Percentiles rank a stretch among this genome's conserved stretches.
Evolutionary conservation across 1,140 invertebrate species (phyloP).

Genomic region (Penaeus vannamei): DNA sequence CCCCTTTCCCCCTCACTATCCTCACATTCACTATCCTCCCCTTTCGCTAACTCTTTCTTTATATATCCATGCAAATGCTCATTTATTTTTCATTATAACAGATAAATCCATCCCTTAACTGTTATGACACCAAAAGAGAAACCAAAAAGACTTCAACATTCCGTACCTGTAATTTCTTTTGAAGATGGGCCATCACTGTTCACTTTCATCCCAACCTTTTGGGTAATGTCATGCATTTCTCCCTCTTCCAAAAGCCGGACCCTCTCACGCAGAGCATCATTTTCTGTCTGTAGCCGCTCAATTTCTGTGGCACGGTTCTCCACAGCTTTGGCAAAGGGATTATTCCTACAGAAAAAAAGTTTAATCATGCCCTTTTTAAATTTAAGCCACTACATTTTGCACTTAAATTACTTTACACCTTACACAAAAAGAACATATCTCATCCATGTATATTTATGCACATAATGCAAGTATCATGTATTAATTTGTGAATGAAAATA

Average conservation of each 20-base stretch:
- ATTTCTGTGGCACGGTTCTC: conserved; percentile 79
- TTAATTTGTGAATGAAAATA: no score
- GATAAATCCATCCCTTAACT: background rate
- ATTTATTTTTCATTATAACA: background rate
- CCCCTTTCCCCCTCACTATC: no score
- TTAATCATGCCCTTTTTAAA: background rate
- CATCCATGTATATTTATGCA: no score
- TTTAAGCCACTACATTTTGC: no score
- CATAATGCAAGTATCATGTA: no score
- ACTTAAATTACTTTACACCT: no score
- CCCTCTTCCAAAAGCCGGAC: conserved; percentile 70
- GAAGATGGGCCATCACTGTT: background rate
- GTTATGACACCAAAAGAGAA: background rate
- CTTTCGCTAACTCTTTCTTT: no score
- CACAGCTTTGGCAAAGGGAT: conserved; percentile 82
- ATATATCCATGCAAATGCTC: no score
- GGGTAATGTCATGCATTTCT: conserved; percentile 60
- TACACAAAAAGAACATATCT: no score
- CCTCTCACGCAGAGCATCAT: conserved; percentile 76
- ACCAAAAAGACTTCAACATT: background rate
- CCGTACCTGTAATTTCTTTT: conserved; percentile 49
- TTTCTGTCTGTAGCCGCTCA: conserved; percentile 81
- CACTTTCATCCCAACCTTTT: conserved; percentile 54
- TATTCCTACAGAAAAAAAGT: conserved; percentile 77
- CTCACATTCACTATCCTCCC: no score